These are phyloP conservation scores for Pseudococcus viburni DNA, from an alignment of 2,888 invertebrate genomes.

Conservation along the genomic window DNA sequence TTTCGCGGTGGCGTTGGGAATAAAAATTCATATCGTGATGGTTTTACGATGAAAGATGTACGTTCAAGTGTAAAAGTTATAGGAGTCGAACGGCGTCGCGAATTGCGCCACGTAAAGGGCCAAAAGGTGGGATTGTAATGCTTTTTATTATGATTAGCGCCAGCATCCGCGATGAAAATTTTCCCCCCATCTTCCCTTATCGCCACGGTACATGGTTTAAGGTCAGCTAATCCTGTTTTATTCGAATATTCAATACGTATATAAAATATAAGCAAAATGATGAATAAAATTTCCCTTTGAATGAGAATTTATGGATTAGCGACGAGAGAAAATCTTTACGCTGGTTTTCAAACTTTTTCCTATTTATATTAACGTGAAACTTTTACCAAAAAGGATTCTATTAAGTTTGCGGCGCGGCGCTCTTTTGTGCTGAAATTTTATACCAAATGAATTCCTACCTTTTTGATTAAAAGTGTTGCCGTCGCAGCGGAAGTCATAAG, in stretches of 20 bases:
- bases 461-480: slow-evolving; percentile 47
- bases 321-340: slow-evolving; percentile 33
- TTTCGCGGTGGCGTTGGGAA: slow-evolving; percentile 49
- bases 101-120: slow-evolving; percentile 23
- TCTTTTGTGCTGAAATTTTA: slow-evolving; percentile 41
- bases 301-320: slow-evolving; percentile 33
- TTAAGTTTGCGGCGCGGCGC: slow-evolving; percentile 29
- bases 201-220: background rate
- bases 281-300: slow-evolving; percentile 39
- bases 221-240: slow-evolving; percentile 44
- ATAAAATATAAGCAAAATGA: slow-evolving; percentile 13
- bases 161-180: background rate
- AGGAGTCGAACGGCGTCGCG: slow-evolving; percentile 11
- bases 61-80: slow-evolving; percentile 54
- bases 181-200: background rate
- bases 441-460: slow-evolving; percentile 41
- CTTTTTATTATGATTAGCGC: slow-evolving; percentile 51
- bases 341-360: slow-evolving; percentile 33
- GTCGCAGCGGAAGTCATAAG: slow-evolving; percentile 40
- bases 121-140: slow-evolving; percentile 37
- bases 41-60: slow-evolving; percentile 55
- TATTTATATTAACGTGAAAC: slow-evolving; percentile 47
- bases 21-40: slow-evolving; percentile 55
- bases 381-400: slow-evolving; percentile 44
- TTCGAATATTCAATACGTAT: slow-evolving; percentile 20